Base-by-base conservation (phyloP, 2,797 vertebrate species). In the Chaetodon trifasciatus region DNA sequence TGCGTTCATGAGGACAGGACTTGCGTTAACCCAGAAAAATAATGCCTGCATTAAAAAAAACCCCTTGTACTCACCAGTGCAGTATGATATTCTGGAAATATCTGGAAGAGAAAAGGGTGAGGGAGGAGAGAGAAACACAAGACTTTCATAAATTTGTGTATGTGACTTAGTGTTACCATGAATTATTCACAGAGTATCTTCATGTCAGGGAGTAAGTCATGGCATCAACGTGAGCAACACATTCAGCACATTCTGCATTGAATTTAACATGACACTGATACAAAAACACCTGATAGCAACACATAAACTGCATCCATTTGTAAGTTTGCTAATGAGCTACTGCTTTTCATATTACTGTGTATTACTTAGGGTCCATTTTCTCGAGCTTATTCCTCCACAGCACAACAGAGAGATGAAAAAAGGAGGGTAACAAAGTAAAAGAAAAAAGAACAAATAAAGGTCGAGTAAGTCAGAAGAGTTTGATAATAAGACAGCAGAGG, bases 21-120 rank as follows among this genome's bases (percentile, higher is more conserved):
- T 2, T 32, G 4, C 0, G 28, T 32, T 3, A 8, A 8, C 39
- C 39, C 7, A 8, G 8, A 39, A 40, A 3, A 47, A 47, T 6
- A 47, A 47, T 44, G 42, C 28, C 39, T 40, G 39, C 11, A 47
- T 5, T 2, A 52, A 44, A 47, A 5, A 42, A 15, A 44, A 32
- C 2, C 28, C 28, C 3, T 5, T 53, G 57, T 81, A 93, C 96
- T 96, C 90, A 97, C 96, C 96, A 89, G 95, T 62, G 74, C 94
- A 95, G 91, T 96, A 86, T 58, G 94, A 90, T 94, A 95, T 95
- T 89, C 95, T 95, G 86, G 96, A 96, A 96, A 96, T 95, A 93
- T 94, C 97, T 97, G 94, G 0, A 90, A 92, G 42, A 86, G 70
- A 79, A 90, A 93, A 73, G 79, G 86, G 50, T 2, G 32, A 53